Conservation (phyloP, 2,113 vertebrate species). For the Gallinago undulata region DNA sequence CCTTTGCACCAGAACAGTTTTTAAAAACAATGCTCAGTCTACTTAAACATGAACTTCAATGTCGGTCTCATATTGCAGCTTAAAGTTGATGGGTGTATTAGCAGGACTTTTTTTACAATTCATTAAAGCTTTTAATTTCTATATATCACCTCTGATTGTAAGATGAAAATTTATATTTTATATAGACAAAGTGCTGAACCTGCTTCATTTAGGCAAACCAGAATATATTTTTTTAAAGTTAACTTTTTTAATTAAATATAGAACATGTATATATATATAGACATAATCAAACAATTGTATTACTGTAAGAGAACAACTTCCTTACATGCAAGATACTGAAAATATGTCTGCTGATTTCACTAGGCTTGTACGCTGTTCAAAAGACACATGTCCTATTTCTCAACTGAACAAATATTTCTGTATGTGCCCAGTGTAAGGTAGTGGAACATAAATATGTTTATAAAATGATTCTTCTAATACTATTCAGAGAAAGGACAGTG, state of each 20-base stretch:
- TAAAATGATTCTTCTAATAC: neutral
- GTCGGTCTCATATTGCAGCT: neutral
- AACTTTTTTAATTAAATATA: neutral
- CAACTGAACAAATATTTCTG: neutral
- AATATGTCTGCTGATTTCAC: neutral
- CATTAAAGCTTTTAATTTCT: neutral
- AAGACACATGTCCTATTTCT: neutral
- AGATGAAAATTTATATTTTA: neutral
- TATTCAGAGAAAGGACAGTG: neutral
- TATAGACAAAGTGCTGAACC: neutral
- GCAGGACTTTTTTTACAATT: neutral
- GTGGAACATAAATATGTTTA: neutral
- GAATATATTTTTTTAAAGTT: neutral
- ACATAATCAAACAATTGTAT: neutral
- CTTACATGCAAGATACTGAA: neutral
- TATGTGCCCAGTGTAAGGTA: neutral
- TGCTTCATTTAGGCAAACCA: neutral
- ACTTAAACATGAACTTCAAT: neutral
- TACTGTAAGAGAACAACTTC: neutral
- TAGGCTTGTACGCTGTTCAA: neutral
- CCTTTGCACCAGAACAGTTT: neutral
- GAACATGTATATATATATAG: neutral
- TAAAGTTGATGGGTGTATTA: neutral
- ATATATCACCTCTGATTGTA: neutral
- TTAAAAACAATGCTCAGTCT: neutral